phyloP scores from a whole-genome alignment of 2,888 invertebrate genomes.

The Aspidiotus destructor region DNA sequence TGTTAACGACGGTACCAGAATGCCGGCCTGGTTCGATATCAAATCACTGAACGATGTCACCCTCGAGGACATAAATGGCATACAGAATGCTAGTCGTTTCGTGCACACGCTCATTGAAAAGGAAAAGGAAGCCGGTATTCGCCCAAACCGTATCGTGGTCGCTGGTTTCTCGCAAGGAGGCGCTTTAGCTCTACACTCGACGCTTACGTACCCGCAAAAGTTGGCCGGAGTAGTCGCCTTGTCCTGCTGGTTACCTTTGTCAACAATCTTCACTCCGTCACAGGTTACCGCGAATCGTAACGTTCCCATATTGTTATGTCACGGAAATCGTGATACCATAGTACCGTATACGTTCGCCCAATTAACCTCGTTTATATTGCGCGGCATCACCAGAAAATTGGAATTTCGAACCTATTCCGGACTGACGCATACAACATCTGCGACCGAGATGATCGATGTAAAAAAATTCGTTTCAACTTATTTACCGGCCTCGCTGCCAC shows the following conservation, averaged over 20 bases:
- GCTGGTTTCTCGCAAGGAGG: conserved; percentile 98
- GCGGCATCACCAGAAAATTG: conserved; percentile 67
- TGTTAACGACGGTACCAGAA: conserved; percentile 79
- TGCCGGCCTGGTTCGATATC: conserved; percentile 93
- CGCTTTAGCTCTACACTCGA: conserved; percentile 88
- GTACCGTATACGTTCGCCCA: conserved; percentile 90
- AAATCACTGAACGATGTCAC: conserved; percentile 70
- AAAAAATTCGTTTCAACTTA: background rate
- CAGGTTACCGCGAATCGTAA: conserved; percentile 44
- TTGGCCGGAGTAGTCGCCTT: conserved; percentile 82
- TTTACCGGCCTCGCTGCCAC: conserved; percentile 3
- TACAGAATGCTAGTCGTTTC: conserved; percentile 63
- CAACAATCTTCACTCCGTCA: conserved; percentile 66
- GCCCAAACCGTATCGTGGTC: conserved; percentile 65
- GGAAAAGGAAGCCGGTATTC: conserved; percentile 30
- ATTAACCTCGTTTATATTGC: conserved; percentile 78
- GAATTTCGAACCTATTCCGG: conserved; percentile 78
- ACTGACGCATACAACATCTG: conserved; percentile 56
- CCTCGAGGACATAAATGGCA: conserved; percentile 83
- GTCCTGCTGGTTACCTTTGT: conserved; percentile 89
- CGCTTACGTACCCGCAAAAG: conserved; percentile 67
- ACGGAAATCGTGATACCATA: conserved; percentile 89
- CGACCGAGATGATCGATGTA: background rate
- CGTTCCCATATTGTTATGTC: conserved; percentile 76
- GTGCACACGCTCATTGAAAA: conserved; percentile 64